These are phyloP conservation scores for Parnassius glacialis DNA, from an alignment of 2,888 invertebrate genomes.

Conservation along the genomic window DNA sequence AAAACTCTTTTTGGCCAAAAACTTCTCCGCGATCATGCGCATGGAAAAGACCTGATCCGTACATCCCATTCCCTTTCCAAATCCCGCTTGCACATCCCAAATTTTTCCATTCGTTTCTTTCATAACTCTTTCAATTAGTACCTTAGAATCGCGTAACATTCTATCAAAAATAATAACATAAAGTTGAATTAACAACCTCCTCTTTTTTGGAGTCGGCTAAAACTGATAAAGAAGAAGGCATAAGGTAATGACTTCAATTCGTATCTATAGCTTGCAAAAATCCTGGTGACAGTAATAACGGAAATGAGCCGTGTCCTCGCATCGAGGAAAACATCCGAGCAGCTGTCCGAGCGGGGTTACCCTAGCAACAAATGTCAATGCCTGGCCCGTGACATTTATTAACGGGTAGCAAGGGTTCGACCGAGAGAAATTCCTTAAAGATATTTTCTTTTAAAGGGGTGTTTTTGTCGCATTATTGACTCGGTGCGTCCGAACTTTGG, in stretches of 20 bases:
- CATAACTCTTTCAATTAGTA: too few species aligned
- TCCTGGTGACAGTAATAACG: slow-evolving; percentile 45
- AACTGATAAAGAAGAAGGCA: too few species aligned
- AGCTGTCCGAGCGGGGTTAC: slow-evolving; percentile 36
- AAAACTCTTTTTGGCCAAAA: too few species aligned
- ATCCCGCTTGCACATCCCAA: too few species aligned
- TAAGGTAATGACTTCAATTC: neutral
- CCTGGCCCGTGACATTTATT: slow-evolving; percentile 66
- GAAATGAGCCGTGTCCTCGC: slow-evolving; percentile 40
- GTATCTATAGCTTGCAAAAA: neutral
- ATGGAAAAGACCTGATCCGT: too few species aligned
- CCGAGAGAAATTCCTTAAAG: slow-evolving; percentile 55
- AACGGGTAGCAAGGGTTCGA: slow-evolving; percentile 64
- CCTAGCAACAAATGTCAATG: slow-evolving; percentile 29
- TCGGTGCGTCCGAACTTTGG: slow-evolving; percentile 31
- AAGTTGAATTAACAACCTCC: too few species aligned
- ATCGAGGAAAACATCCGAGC: slow-evolving; percentile 37
- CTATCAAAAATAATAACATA: too few species aligned
- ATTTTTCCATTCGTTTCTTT: too few species aligned
- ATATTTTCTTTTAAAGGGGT: slow-evolving; percentile 50
- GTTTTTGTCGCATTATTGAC: slow-evolving; percentile 38
- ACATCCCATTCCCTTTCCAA: too few species aligned
- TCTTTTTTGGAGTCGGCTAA: too few species aligned
- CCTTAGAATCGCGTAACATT: too few species aligned
- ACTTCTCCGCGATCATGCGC: too few species aligned